phyloP scores from a whole-genome alignment of 1,140 invertebrate species.

The Lethrus apterus region DNA sequence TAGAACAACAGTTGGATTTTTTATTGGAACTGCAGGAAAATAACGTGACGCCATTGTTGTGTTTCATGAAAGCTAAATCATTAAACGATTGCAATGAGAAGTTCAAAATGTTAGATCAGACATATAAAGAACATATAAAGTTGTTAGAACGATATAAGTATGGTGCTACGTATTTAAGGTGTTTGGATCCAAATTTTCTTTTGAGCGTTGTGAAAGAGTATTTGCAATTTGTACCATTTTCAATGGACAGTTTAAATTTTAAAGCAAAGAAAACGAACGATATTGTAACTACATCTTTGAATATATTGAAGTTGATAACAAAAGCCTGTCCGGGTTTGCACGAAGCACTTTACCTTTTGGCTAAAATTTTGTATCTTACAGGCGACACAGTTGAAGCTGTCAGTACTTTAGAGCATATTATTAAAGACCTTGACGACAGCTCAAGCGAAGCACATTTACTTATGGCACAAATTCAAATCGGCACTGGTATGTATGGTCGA shows the following conservation, averaged over 20 bases:
- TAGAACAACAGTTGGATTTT: constrained; percentile 75
- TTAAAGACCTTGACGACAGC: constrained; percentile 63
- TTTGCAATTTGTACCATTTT: constrained; percentile 59
- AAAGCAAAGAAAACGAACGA: constrained; percentile 38
- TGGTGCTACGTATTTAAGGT: constrained; percentile 65
- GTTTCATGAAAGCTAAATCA: constrained; percentile 64
- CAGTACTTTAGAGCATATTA: constrained; percentile 59
- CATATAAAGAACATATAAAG: constrained; percentile 61
- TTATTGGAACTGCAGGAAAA: constrained; percentile 73
- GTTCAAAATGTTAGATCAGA: constrained; percentile 58
- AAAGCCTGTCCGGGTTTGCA: constrained; percentile 77
- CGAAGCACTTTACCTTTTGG: constrained; percentile 64
- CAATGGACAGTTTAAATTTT: constrained; percentile 1
- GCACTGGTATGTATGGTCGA: constrained; percentile 65
- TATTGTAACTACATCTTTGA: constrained; percentile 49
- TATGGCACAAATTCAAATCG: constrained; percentile 76
- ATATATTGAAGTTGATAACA: constrained; percentile 57
- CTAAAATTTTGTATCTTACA: constrained; percentile 71
- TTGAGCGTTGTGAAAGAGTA: constrained; percentile 72
- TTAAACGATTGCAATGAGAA: constrained; percentile 52
- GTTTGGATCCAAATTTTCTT: constrained; percentile 80
- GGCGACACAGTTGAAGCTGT: constrained; percentile 65
- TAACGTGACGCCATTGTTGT: constrained; percentile 49
- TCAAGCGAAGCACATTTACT: constrained; percentile 78
- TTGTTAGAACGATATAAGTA: constrained; percentile 56